Percentiles rank a stretch among this genome's conserved stretches.
phyloP scores from a whole-genome alignment of 2,113 vertebrate genomes.

The Leptobrachium leishanense region DNA sequence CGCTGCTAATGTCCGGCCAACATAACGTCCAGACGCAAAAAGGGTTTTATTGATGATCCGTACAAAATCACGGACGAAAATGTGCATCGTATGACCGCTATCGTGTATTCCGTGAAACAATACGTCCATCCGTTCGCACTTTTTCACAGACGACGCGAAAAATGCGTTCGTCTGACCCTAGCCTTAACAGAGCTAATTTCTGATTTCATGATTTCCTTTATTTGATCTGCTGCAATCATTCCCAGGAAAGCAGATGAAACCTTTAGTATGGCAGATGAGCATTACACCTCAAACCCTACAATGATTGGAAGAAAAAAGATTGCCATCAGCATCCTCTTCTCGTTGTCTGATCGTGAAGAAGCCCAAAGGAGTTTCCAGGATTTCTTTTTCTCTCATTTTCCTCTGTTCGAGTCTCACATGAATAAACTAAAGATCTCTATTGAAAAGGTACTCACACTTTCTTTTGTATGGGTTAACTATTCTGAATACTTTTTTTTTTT shows the following conservation, averaged over 20 bases:
- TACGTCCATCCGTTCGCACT: too few relatives aligned
- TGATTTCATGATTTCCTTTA: too few relatives aligned
- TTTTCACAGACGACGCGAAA: too few relatives aligned
- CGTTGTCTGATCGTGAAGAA: conserved; percentile 77
- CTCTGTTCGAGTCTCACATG: conserved; percentile 85
- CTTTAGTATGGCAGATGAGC: conserved; percentile 84
- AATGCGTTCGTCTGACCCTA: too few relatives aligned
- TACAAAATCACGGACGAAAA: too few relatives aligned
- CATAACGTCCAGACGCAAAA: too few relatives aligned
- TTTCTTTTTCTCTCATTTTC: conserved; percentile 89
- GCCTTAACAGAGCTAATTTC: too few relatives aligned
- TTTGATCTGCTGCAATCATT: neutral
- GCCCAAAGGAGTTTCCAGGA: conserved; percentile 80
- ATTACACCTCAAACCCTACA: conserved; percentile 76
- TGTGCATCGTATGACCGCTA: too few relatives aligned
- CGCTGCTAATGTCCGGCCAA: too few relatives aligned
- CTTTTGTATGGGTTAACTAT: neutral
- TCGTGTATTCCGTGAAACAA: too few relatives aligned
- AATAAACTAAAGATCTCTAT: conserved; percentile 84
- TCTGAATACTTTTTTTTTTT: conserved; percentile 17
- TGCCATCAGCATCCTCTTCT: conserved; percentile 82
- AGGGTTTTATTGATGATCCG: too few relatives aligned
- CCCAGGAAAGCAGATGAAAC: conserved; percentile 80
- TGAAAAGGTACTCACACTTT: conserved; percentile 73
- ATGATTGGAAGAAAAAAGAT: conserved; percentile 81